Percentiles rank a stretch among this genome's conserved stretches.
phyloP scores from a whole-genome alignment of 2,888 invertebrate genomes.

The Drosophila parthenogenetica region DNA sequence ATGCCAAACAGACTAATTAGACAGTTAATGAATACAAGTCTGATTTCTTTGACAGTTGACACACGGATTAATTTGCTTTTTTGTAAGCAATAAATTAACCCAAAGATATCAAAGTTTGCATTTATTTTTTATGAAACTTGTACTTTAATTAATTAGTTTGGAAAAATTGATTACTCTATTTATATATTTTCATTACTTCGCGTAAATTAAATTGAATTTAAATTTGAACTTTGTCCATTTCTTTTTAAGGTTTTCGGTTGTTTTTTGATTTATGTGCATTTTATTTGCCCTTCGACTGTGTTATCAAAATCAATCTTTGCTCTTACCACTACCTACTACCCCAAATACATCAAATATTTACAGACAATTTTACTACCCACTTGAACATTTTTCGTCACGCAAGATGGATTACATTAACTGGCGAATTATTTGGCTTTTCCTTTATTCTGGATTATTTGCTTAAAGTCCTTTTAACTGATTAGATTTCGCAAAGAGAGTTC shows the following conservation, averaged over 20 bases:
- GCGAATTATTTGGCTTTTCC: constrained; percentile 7
- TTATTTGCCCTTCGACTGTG: not conserved
- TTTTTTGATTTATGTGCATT: no score
- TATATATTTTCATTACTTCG: no score
- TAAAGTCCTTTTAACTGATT: constrained; percentile 55
- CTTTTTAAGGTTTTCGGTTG: not conserved
- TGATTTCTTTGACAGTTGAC: not conserved
- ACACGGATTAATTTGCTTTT: no score
- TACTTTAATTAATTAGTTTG: no score
- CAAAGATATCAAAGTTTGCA: no score
- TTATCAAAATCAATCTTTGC: constrained; percentile 3
- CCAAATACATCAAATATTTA: not conserved
- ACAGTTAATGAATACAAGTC: not conserved
- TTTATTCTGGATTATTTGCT: constrained; percentile 40
- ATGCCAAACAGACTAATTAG: constrained; percentile 3
- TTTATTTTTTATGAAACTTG: no score
- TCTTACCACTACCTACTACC: not conserved
- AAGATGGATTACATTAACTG: constrained; percentile 16
- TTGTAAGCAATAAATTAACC: no score
- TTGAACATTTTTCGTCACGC: not conserved
- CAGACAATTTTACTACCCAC: not conserved
- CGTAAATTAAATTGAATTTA: no score
- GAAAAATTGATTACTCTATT: no score
- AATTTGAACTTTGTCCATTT: no score
- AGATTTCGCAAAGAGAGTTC: constrained; percentile 33